A percentile compares a stretch with the other conserved stretches of the same genome.
Conservation (phyloP, 1,140 invertebrate genomes). For the Macrobrachium nipponense region DNA sequence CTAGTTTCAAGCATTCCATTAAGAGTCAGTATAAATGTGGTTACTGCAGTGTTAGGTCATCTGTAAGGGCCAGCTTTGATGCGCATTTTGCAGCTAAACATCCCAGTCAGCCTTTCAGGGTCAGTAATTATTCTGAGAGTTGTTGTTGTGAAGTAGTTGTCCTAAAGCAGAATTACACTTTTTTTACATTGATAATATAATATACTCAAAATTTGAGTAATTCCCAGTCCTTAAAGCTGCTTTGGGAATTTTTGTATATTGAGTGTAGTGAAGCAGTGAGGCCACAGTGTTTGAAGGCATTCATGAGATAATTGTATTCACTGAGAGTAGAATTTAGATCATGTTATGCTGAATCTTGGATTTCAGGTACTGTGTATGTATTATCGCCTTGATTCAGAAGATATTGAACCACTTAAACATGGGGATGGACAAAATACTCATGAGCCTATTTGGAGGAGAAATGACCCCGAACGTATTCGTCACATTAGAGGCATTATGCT, state of each 20-base stretch:
- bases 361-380: conserved; percentile 65
- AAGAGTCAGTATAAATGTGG: conserved; percentile 78
- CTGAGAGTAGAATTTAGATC: too few relatives aligned
- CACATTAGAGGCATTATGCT: conserved; percentile 75
- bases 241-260: conserved; percentile 23
- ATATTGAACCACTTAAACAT: conserved; percentile 57
- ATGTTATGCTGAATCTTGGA: too few relatives aligned
- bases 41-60: conserved; percentile 74
- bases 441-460: conserved; percentile 74
- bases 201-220: not conserved
- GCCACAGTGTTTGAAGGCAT: too few relatives aligned
- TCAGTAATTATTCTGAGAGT: conserved; percentile 7
- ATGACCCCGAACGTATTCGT: conserved; percentile 70
- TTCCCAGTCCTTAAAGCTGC: not conserved
- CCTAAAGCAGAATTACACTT: not conserved
- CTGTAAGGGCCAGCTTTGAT: conserved; percentile 72
- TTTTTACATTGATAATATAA: not conserved
- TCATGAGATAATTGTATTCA: too few relatives aligned
- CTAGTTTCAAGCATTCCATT: conserved; percentile 68
- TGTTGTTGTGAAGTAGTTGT: not conserved
- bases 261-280: too few relatives aligned
- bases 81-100: conserved; percentile 74
- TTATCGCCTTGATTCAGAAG: conserved; percentile 63
- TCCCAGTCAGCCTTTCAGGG: conserved; percentile 64
- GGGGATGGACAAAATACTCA: conserved; percentile 42